phyloP scores from a whole-genome alignment of 2,113 vertebrate genomes.

The Vulpes vulpes region DNA sequence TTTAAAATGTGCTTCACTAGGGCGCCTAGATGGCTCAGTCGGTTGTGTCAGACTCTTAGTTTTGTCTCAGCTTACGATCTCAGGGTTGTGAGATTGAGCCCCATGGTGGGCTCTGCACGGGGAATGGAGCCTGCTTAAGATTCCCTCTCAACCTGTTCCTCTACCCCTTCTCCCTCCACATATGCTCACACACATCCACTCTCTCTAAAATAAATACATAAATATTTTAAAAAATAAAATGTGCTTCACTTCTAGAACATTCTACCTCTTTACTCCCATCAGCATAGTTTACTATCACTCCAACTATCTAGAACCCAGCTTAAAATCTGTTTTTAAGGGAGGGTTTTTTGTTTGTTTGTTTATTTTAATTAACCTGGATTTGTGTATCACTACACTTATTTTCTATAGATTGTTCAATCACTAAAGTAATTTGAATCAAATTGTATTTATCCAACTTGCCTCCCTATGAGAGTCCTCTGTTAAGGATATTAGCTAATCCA shows the following conservation, averaged over 20 bases:
- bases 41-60: background rate
- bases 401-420: slow-evolving; percentile 15
- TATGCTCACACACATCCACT: background rate
- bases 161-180: background rate
- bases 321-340: slow-evolving; percentile 43
- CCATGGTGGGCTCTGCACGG: background rate
- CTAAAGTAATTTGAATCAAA: slow-evolving; percentile 19
- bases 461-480: background rate
- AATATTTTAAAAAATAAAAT: background rate
- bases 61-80: background rate
- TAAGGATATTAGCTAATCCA: background rate
- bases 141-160: background rate
- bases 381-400: background rate
- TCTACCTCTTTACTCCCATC: background rate
- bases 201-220: background rate
- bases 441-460: slow-evolving; percentile 26
- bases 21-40: background rate
- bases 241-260: background rate
- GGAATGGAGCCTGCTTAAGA: background rate
- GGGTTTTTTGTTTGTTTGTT: too few species aligned
- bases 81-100: background rate
- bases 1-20: background rate
- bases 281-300: background rate
- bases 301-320: background rate
- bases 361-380: slow-evolving; percentile 16